Percentiles rank a stretch among this genome's conserved stretches.
Conservation (phyloP, 2,888 invertebrate species). For the Globia sparganii region DNA sequence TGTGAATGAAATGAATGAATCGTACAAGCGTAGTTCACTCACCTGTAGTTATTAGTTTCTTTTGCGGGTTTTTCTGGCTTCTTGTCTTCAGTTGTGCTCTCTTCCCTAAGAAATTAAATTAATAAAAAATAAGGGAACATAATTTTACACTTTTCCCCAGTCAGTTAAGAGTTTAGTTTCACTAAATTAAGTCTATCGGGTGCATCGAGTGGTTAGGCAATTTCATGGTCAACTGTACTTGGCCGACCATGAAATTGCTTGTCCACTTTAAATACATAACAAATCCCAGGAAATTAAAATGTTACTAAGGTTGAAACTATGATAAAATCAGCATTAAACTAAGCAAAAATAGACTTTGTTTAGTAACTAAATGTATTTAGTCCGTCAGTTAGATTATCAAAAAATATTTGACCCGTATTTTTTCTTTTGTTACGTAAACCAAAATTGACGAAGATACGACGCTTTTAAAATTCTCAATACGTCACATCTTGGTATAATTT, state of each 20-base stretch:
- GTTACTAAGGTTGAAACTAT: background rate
- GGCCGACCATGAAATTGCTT: background rate
- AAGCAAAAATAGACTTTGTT: background rate
- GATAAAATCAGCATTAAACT: background rate
- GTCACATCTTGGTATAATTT: too few relatives aligned
- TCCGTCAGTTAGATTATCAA: too few relatives aligned
- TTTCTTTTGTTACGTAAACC: too few relatives aligned
- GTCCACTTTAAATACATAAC: background rate
- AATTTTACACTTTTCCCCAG: background rate
- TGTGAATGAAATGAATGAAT: background rate
- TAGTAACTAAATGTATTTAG: too few relatives aligned
- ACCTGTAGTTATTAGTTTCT: constrained; percentile 80
- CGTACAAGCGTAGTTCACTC: constrained; percentile 21
- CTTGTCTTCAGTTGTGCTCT: constrained; percentile 76
- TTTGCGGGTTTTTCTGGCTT: constrained; percentile 73
- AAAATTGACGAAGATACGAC: too few relatives aligned
- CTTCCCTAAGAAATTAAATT: constrained; percentile 71
- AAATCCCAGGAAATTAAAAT: background rate
- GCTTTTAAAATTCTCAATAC: too few relatives aligned
- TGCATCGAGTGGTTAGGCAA: background rate
- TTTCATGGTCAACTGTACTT: background rate
- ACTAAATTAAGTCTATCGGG: background rate
- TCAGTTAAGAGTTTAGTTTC: background rate
- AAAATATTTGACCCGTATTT: too few relatives aligned
- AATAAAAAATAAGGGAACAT: background rate